Evolutionary conservation across 2,888 invertebrate genomes (phyloP).

Genomic region (Apodemia zela): DNA sequence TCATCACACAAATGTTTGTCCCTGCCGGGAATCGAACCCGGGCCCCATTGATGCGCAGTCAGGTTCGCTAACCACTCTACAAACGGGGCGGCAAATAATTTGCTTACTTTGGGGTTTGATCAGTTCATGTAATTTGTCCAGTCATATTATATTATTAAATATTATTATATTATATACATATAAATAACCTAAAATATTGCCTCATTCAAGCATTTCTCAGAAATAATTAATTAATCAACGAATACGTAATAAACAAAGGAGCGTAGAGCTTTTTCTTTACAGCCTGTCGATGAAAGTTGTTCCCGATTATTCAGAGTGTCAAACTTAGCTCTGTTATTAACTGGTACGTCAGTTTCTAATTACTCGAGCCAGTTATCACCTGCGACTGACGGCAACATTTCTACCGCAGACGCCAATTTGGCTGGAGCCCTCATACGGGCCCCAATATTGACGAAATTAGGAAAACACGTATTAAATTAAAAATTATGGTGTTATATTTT

Average conservation of each 20-base stretch:
- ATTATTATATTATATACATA: too few relatives aligned
- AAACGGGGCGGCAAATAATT: too few relatives aligned
- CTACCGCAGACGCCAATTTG: constrained; percentile 42
- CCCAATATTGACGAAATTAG: constrained; percentile 22
- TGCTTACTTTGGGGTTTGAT: too few relatives aligned
- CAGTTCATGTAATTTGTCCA: too few relatives aligned
- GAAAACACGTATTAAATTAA: background rate
- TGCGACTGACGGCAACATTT: constrained; percentile 65
- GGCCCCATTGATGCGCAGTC: too few relatives aligned
- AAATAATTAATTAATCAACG: background rate
- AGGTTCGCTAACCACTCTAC: too few relatives aligned
- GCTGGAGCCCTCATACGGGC: constrained; percentile 24
- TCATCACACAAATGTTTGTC: too few relatives aligned
- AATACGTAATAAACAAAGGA: background rate
- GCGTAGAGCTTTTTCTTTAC: background rate
- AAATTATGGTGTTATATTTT: background rate
- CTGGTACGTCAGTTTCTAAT: constrained; percentile 70
- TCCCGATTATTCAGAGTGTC: constrained; percentile 41
- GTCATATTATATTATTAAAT: too few relatives aligned
- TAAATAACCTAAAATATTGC: too few relatives aligned
- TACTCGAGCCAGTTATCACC: constrained; percentile 73
- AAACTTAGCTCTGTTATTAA: constrained; percentile 68
- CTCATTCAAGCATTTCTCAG: background rate
- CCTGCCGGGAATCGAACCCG: too few relatives aligned
- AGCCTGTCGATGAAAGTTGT: constrained; percentile 18